phyloP scores from a whole-genome alignment of 2,888 invertebrate genomes.

The Digitonthophagus gazella region DNA sequence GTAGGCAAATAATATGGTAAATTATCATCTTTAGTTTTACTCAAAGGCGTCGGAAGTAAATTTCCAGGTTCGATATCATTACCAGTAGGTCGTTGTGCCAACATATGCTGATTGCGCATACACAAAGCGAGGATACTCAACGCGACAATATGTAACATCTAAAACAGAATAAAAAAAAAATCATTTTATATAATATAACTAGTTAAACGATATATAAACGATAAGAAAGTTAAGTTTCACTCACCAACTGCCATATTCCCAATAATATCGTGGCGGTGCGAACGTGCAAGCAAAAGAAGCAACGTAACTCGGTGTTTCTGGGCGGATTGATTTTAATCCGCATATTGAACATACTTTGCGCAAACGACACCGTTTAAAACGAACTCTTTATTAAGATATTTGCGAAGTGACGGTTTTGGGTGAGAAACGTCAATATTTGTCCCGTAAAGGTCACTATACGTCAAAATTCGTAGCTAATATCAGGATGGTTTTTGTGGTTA shows the following conservation, averaged over 20 bases:
- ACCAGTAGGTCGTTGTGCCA: conserved; percentile 55
- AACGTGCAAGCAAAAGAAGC: conserved; percentile 80
- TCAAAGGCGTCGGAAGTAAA: conserved; percentile 67
- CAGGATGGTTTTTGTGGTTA: neutral
- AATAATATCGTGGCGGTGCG: conserved; percentile 78
- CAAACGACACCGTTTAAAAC: neutral
- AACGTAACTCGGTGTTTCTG: conserved; percentile 72
- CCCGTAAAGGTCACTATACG: conserved; percentile 22
- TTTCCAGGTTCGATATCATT: conserved; percentile 49
- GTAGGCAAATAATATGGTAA: conserved; percentile 55
- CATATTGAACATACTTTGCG: conserved; percentile 57
- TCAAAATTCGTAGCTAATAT: neutral
- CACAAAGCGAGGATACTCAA: conserved; percentile 72
- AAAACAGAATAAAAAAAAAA: conserved; percentile 33
- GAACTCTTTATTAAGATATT: neutral
- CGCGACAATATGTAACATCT: conserved; percentile 76
- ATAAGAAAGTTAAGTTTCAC: conserved; percentile 39
- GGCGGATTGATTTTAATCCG: conserved; percentile 65
- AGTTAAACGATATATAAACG: too few species aligned
- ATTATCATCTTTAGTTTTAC: conserved; percentile 63
- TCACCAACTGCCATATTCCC: conserved; percentile 83
- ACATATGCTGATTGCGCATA: conserved; percentile 69
- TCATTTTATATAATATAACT: neutral
- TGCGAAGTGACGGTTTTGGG: conserved; percentile 9
- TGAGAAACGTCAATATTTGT: conserved; percentile 25